Conservation (phyloP, 2,113 vertebrate genomes). For the Aythya baeri region DNA sequence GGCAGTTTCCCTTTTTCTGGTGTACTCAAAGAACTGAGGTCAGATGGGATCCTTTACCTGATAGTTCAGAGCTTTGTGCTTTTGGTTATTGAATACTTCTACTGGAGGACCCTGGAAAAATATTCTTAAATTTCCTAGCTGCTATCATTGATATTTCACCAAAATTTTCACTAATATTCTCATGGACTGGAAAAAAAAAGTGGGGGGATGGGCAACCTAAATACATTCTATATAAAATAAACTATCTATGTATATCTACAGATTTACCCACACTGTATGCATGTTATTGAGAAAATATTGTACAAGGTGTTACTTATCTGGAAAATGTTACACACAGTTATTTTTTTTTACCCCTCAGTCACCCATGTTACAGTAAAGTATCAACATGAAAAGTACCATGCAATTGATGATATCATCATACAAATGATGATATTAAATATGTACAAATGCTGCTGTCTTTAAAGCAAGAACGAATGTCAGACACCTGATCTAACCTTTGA, state of each 20-base stretch:
- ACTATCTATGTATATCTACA: neutral
- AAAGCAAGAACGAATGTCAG: fast-evolving
- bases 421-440: neutral
- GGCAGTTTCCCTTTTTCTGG: neutral
- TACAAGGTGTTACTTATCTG: neutral
- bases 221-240: neutral
- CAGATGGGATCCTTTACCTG: neutral
- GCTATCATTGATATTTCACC: neutral
- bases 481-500: neutral
- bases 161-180: neutral
- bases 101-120: neutral
- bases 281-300: neutral
- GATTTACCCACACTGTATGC: neutral
- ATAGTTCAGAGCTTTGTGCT: neutral
- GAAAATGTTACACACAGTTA: neutral
- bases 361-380: neutral
- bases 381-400: neutral
- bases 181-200: neutral
- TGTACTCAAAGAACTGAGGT: neutral
- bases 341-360: neutral
- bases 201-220: neutral
- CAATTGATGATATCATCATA: neutral
- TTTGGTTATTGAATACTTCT: neutral
- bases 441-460: neutral
- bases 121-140: neutral